These are phyloP conservation scores for Drosophila fuyamai DNA, from an alignment of 1,140 invertebrate genomes.

Conservation along the genomic window DNA sequence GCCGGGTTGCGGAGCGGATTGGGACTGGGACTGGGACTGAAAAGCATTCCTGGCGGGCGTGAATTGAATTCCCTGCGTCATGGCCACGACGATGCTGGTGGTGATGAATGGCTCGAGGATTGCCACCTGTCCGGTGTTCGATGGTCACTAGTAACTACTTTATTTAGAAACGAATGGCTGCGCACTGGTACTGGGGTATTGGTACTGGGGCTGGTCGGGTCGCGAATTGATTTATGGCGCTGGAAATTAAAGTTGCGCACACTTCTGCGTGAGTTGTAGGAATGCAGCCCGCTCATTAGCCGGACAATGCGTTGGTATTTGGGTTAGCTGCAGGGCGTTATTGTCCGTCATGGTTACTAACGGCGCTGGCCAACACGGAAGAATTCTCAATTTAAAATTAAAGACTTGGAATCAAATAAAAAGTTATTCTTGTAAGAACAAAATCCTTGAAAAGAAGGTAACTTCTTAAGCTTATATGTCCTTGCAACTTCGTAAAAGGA, in stretches of 20 bases:
- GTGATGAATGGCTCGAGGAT: constrained; percentile 19
- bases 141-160: constrained; percentile 43
- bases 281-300: constrained; percentile 45
- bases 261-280: constrained; percentile 43
- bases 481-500: no score
- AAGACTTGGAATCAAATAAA: no score
- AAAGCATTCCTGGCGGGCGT: constrained; percentile 47
- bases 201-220: constrained; percentile 6
- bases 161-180: constrained; percentile 25
- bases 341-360: constrained; percentile 20
- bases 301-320: constrained; percentile 44
- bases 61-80: constrained; percentile 49
- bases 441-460: no score
- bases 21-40: constrained; percentile 2
- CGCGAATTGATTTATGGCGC: constrained; percentile 43
- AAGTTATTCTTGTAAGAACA: no score
- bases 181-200: constrained; percentile 4
- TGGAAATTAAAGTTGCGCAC: constrained; percentile 35
- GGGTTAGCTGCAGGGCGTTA: constrained; percentile 8
- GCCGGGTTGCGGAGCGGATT: not conserved
- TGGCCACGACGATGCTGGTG: constrained; percentile 10
- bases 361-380: constrained; percentile 8
- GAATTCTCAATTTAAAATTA: not conserved
- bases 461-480: no score
- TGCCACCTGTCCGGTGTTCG: constrained; percentile 9